Evolutionary conservation across 2,797 vertebrate species (phyloP), one percentile per base, ranked within the genome.

Genomic region (Notolabrus celidotus): DNA sequence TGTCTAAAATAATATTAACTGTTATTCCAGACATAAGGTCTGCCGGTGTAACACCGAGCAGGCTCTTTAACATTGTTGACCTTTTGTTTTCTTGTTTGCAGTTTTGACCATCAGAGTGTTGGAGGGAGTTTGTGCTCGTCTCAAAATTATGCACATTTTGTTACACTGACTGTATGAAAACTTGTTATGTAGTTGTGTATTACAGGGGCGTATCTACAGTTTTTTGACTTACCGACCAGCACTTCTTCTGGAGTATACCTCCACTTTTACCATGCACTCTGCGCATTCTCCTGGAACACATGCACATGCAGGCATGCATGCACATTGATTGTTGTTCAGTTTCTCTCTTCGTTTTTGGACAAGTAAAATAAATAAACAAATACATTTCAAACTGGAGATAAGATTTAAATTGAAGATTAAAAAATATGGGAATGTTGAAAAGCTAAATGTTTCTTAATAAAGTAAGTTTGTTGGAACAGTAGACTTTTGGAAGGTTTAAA

Each of bases 291-390:
- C 80, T 79, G 25, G 69, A 84, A 82, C 82, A 67, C 91, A 89
- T 92, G 89, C 91, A 88, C 91, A 90, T 92, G 91, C 92, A 77
- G 17, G 74, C 86, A 85, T 85, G 82, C 90, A 90, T 90, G 90
- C 92, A 89, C 88, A 86, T 88, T 73, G 31, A 76, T 64, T 67
- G 52, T 86, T 16, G 17, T 51, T 76, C 77, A 71, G 15, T 71
- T 75, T 64, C 43, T 66, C 34, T 56, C 19, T 57, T 36, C 68
- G 27, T 72, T 49, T 8, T 55, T 60, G 41, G 50, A 47, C 7
- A 64, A 57, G 15, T 55, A 33, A 71, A 59, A 38, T 67, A 56
- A 56, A 75, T 17, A 70, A 47, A 65, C 33, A 68, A 17, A 71
- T 31, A 71, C 67, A 66, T 17, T 43, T 2, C 62, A n/a, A 77